phyloP scores from a whole-genome alignment of 2,888 invertebrate genomes.

The Melipona bicolor region DNA sequence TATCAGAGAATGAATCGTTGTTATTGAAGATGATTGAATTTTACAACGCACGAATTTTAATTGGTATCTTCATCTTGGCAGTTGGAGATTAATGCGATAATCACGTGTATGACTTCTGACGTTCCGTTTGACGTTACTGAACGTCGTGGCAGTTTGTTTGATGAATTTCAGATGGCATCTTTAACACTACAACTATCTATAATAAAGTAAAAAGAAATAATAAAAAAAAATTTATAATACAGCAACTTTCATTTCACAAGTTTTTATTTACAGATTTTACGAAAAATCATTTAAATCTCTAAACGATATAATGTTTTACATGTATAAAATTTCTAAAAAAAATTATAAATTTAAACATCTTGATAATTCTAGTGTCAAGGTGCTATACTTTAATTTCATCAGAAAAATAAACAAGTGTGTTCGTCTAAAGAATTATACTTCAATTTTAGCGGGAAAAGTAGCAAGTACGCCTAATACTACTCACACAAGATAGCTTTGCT shows the following conservation, averaged over 20 bases:
- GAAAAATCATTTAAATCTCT: no score
- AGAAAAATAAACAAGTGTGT: no score
- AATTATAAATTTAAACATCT: no score
- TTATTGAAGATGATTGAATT: neutral
- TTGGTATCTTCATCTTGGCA: slow-evolving; percentile 1
- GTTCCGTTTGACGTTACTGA: slow-evolving; percentile 3
- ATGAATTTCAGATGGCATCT: neutral
- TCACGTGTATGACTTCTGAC: neutral
- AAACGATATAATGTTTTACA: no score
- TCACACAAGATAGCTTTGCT: neutral
- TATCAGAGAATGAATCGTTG: no score
- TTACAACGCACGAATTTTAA: neutral
- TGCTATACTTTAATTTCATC: neutral
- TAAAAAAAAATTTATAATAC: no score
- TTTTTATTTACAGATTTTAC: no score
- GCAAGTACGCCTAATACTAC: neutral
- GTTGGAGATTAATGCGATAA: slow-evolving; percentile 3
- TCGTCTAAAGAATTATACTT: neutral
- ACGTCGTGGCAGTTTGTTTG: neutral
- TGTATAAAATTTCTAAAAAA: no score
- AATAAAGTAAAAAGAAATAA: no score
- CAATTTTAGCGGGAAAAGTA: neutral
- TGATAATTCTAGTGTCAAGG: no score
- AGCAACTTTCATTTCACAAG: no score
- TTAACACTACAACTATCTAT: no score